Evolutionary conservation across 2,797 vertebrate species (phyloP), one percentile per base, ranked within the genome.

Genomic region (Tragelaphus eurycerus): DNA sequence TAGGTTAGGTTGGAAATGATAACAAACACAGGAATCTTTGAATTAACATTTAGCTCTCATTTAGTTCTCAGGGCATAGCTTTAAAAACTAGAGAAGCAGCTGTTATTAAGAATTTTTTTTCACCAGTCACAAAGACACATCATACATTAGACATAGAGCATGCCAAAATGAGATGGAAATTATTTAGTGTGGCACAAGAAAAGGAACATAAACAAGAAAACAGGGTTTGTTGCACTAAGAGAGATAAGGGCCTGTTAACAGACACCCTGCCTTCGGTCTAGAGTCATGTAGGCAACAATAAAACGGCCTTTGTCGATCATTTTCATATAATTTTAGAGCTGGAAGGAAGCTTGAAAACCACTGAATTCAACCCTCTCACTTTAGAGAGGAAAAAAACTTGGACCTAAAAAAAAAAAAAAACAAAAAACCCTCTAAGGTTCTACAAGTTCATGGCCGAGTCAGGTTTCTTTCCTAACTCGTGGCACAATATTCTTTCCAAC

Each of bases 41-140:
- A 95, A 94, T 31, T 98, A 97, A 97, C 94, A 96, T 96, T 97
- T 76, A 74, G 19, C 83, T 96, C 95, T 96, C 93, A 96, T 95
- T 97, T 81, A 60, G 27, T 88, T 96, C 96, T 97, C 94, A 74
- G 43, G 74, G 83, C 89, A 96, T 43, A 83, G 29, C 81, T 97
- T 97, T 94, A 93, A 97, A 96, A 94, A 95, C 59, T 87, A 78
- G 38, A 97, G 86, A 91, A 93, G 60, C 4, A 25, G 57, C 31
- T 92, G 84, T 74, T 96, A 89, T 95, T 82, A 94, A 95, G 67
- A 91, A 21, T 83, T 88, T 93, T 91, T 50, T 93, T 86, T 54
- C 59, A 64, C 43, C 38, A 92, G 82, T 96, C 96, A 95, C 89
- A 95, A 87, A 95, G 93, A 90, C 62, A 93, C 29, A 96, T 78